Evolutionary conservation across 1,140 invertebrate genomes (phyloP), one percentile per base, ranked within the genome.

Genomic region (Lamellibrachia luymesi): DNA sequence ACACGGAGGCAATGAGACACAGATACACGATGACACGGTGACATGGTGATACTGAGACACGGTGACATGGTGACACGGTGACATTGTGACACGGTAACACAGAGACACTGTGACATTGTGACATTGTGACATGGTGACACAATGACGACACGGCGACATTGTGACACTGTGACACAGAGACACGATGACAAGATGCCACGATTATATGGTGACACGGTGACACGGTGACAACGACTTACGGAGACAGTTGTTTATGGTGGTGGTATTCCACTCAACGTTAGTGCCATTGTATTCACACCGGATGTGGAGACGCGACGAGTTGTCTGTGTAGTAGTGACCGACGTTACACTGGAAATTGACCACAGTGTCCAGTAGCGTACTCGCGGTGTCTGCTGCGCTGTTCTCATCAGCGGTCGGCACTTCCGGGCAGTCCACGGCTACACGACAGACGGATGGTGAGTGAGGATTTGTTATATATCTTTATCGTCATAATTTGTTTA

Each of bases 241-340:
- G 13, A 50, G 50, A 91, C 93, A 93, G 56, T 51, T 22, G 50
- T 90, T 80, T 2, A 93, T 93, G 51, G 25, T 25, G 5, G 92
- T 90, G 22, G 51, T 51, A 50, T 56, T 50, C 50, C 92, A 92
- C 50, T 51, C 8, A 13, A 52, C 50, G n/a, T 92, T 92, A 80
- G 13, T 80, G 2, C 64, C 64, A 17, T 22, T 10, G 4, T 92
- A 27, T 52, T 92, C 27, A 92, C 92, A 92, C 50, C n/a, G 38
- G 52, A 51, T 92, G 50, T 13, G 22, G 27, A 56, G 50, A 51
- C 92, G 27, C 17, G n/a, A 50, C n/a, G 92, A 93, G 2, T 49
- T 92, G 52, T 51, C 49, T 5, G 17, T 50, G 92, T 93, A 93
- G 92, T 94, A 94, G 89, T 94, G 92, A 27, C 93, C 93, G 27